phyloP scores from a whole-genome alignment of 2,797 vertebrate species.

The Chanos chanos region DNA sequence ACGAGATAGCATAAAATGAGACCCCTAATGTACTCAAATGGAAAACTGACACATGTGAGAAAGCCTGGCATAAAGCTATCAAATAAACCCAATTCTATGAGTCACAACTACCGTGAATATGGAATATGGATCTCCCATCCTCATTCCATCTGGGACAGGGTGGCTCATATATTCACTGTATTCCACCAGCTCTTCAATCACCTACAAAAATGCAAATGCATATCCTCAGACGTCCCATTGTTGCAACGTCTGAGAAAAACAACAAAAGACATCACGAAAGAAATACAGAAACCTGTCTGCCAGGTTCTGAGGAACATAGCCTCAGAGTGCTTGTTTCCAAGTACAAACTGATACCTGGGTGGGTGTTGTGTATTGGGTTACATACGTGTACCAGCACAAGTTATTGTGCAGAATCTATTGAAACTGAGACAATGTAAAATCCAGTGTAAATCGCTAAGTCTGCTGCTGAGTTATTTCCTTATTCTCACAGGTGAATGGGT shows the following conservation, averaged over 20 bases:
- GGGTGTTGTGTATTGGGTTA: constrained; percentile 35
- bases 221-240: constrained; percentile 20
- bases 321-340: constrained; percentile 8
- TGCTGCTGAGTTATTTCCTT: too few relatives aligned
- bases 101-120: constrained; percentile 57
- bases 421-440: neutral
- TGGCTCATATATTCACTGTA: neutral
- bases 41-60: constrained; percentile 1
- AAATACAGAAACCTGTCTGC: constrained; percentile 27
- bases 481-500: too few relatives aligned
- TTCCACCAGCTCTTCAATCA: constrained; percentile 49
- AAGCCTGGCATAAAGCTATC: neutral
- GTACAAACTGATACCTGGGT: constrained; percentile 25
- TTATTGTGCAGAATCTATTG: constrained; percentile 4
- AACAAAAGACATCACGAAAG: neutral
- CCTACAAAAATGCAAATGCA: constrained; percentile 51
- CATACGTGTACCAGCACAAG: constrained; percentile 15
- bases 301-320: neutral
- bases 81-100: neutral
- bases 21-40: neutral
- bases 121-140: constrained; percentile 48
- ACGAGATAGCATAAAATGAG: neutral
- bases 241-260: constrained; percentile 22
- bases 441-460: neutral
- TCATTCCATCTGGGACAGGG: neutral